Evolutionary conservation across 2,797 vertebrate species (phyloP).

Genomic region (Anniella stebbinsi): DNA sequence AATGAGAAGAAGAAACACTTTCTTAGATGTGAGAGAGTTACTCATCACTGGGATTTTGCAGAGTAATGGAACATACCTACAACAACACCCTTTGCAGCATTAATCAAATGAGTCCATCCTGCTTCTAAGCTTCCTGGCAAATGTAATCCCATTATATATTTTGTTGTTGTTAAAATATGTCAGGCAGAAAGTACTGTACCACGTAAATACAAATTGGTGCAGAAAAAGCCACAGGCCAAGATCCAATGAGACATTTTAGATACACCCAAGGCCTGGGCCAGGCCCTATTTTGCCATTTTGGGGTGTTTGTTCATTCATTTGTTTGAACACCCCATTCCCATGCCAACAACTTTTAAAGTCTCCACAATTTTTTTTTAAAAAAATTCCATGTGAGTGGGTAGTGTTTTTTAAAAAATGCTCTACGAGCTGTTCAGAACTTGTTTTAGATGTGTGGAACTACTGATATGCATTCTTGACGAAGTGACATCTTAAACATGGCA

Average conservation of each 20-base stretch:
- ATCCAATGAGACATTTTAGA: not conserved
- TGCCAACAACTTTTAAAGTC: not conserved
- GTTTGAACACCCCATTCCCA: not conserved
- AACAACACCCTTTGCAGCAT: not conserved
- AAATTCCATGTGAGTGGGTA: not conserved
- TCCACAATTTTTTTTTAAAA: not conserved
- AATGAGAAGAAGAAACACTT: no score
- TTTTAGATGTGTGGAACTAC: not conserved
- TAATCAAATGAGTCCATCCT: not conserved
- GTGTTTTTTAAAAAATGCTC: not conserved
- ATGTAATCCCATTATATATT: no score
- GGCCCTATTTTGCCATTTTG: not conserved
- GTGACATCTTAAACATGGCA: not conserved
- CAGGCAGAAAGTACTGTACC: not conserved
- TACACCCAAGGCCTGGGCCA: not conserved
- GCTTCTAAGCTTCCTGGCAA: not conserved
- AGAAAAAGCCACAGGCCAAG: no score
- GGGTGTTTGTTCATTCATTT: not conserved
- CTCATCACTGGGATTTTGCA: not conserved
- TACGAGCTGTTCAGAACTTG: not conserved
- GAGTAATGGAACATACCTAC: not conserved
- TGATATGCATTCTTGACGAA: not conserved
- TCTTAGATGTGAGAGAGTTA: not conserved
- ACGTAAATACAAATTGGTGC: not conserved
- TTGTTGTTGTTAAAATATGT: no score